phyloP scores from a whole-genome alignment of 64 coral and sea anemone species.

The Catalaphyllia jardinei region DNA sequence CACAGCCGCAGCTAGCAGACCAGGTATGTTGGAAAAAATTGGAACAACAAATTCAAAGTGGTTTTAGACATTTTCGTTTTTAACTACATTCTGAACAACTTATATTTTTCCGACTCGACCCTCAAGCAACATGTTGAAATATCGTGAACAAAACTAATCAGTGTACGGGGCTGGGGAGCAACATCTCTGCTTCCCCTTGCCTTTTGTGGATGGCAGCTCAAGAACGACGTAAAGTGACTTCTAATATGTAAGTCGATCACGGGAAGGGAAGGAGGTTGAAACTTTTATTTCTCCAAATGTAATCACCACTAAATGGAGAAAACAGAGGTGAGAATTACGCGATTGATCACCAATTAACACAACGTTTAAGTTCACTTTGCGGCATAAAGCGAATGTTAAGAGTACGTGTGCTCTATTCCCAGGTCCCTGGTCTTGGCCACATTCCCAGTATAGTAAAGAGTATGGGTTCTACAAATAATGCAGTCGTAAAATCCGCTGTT shows the following conservation, averaged over 20 bases:
- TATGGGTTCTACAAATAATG: constrained; percentile 87
- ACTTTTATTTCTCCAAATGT: too few species aligned
- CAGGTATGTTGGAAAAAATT: constrained; percentile 61
- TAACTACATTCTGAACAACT: neutral
- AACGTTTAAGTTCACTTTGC: too few species aligned
- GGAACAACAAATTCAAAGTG: neutral
- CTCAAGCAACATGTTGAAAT: too few species aligned
- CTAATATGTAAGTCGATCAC: too few species aligned
- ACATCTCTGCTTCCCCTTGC: too few species aligned
- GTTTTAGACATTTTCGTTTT: neutral
- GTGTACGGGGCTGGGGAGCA: too few species aligned
- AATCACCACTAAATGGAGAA: neutral
- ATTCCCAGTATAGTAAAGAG: constrained; percentile 85
- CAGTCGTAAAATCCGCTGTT: constrained; percentile 77
- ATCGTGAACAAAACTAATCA: neutral
- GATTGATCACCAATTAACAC: too few species aligned
- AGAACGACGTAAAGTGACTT: too few species aligned
- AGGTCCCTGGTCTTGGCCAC: constrained; percentile 93
- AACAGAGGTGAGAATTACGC: neutral
- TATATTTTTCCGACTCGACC: neutral
- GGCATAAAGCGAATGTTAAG: neutral
- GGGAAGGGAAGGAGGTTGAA: too few species aligned
- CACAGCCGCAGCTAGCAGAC: constrained; percentile 83
- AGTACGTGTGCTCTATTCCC: neutral
- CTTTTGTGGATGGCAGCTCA: too few species aligned